Base-by-base conservation (phyloP, 2,888 invertebrate species). In the Sylvicola cinctus region DNA sequence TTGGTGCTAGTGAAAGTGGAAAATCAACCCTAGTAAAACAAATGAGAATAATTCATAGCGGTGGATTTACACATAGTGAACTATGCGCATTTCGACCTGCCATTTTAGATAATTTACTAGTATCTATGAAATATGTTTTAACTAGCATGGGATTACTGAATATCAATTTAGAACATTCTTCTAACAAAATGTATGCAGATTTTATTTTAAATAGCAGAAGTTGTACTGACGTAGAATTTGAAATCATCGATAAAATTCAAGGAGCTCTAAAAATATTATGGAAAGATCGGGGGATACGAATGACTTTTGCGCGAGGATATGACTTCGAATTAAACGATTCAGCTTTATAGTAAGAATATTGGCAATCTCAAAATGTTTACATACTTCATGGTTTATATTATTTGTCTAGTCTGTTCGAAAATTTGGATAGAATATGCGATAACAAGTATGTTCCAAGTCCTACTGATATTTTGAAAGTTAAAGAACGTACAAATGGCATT, bases 31-130 rank as follows among this genome's bases (percentile, higher is more conserved):
- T 72, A 39, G 71, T 73, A 4, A 72, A 71, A 47, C 72, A 73
- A 55, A 72, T 73, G 70, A 72, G 71, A 51, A 72, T 73, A 35
- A 72, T 73, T 37, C 71, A 73, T 47, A 68, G 68, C 36, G 68
- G 70, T 51, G 71, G 71, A 11, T 73, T 71, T 47, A 67, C 69
- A 3, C 51, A 54, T 35, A 61, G 66, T 16, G 72, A 73, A 49
- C 50, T 71, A 16, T 60, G 62, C 36, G 66, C 68, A 37, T 72
- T 69, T 46, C 60, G 70, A 44, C 69, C 70, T 2, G 70, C 71
- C 3, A 68, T 72, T 16, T 48, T 71, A 41, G 71, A 72, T 46
- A 72, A 72, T 51, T 56, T 72, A 16, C 50, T 71, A 32, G 66
- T 68, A 13, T 72, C 71, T 13, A 71, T 72, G 71, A 71, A 71